These are phyloP conservation scores for Morelia viridis DNA, from an alignment of 2,797 vertebrate species.

Conservation along the genomic window DNA sequence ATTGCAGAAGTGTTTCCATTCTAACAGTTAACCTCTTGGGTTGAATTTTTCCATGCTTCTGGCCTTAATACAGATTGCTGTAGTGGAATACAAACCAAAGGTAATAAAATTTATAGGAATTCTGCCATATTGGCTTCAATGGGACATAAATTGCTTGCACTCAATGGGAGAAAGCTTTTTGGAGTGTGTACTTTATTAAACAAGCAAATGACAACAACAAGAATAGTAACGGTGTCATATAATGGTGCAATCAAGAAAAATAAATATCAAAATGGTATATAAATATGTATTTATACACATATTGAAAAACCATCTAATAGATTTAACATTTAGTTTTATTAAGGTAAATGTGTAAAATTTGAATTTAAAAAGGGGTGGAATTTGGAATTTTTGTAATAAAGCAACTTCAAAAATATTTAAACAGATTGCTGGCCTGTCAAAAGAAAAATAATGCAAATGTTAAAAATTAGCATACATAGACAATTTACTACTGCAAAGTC, in stretches of 20 bases:
- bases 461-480: no score
- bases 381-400: no score
- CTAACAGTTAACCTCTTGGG: conserved; percentile 26
- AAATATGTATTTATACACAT: background rate
- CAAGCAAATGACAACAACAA: background rate
- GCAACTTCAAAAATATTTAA: no score
- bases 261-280: background rate
- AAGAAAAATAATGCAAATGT: no score
- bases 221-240: background rate
- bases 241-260: background rate
- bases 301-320: background rate
- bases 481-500: no score
- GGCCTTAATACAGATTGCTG: conserved; percentile 42
- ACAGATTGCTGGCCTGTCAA: no score
- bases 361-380: background rate
- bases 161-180: background rate
- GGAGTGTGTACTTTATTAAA: background rate
- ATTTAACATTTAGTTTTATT: background rate
- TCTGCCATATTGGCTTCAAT: conserved; percentile 3
- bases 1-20: conserved; percentile 41
- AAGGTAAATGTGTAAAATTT: background rate
- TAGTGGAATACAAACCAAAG: conserved; percentile 28
- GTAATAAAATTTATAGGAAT: conserved; percentile 7
- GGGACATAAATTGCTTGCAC: background rate
- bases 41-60: conserved; percentile 41